A percentile compares a stretch with the other conserved stretches of the same genome.
Conservation (phyloP, 2,797 vertebrate species). For the Mallotus villosus region DNA sequence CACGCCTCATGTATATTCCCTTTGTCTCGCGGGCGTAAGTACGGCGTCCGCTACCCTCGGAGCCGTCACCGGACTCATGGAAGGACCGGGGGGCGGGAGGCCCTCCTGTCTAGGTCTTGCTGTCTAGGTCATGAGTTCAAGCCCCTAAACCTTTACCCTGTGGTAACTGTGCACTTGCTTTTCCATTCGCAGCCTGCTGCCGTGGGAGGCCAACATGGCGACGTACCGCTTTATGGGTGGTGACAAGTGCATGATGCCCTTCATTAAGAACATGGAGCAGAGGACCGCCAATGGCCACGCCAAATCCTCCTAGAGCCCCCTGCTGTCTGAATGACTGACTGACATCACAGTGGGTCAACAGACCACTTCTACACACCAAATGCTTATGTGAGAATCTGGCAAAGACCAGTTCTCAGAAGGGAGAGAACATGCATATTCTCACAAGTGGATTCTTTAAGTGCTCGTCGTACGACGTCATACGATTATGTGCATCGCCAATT, state of each 20-base stretch:
- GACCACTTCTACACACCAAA: constrained; percentile 28
- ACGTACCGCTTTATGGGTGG: constrained; percentile 73
- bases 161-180: background rate
- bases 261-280: constrained; percentile 65
- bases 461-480: background rate
- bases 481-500: background rate
- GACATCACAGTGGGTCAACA: too few species aligned
- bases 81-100: too few species aligned
- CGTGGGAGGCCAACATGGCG: constrained; percentile 67
- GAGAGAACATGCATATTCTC: background rate
- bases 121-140: background rate
- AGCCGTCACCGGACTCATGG: too few species aligned
- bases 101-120: too few species aligned
- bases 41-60: too few species aligned
- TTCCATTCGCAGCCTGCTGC: constrained; percentile 55
- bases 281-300: constrained; percentile 45
- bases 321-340: background rate
- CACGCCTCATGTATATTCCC: constrained; percentile 66
- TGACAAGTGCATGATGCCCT: constrained; percentile 73
- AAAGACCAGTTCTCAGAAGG: constrained; percentile 17
- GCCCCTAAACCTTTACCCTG: background rate
- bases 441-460: background rate
- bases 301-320: constrained; percentile 24
- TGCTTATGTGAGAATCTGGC: background rate
- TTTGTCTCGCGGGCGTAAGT: constrained; percentile 67